Conservation (phyloP, 2,888 invertebrate species). For the Lymantria dispar region DNA sequence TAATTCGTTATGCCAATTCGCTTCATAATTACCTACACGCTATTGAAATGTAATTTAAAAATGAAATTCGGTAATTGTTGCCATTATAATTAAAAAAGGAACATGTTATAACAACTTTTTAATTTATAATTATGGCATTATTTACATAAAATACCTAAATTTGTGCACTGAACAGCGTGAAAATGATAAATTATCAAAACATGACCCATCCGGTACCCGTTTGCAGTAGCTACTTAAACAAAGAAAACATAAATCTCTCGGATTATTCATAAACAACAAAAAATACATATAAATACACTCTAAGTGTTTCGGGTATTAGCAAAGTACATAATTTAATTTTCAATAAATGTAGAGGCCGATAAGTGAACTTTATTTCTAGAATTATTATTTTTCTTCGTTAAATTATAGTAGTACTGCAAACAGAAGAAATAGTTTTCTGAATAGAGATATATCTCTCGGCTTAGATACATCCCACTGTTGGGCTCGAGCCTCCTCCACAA, state of each 20-base stretch:
- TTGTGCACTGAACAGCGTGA: background rate
- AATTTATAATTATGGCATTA: background rate
- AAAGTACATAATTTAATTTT: background rate
- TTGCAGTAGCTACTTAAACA: background rate
- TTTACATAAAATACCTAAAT: background rate
- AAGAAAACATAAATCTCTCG: background rate
- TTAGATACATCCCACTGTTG: too few species aligned
- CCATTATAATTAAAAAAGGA: background rate
- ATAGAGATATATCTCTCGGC: too few species aligned
- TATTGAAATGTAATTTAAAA: background rate
- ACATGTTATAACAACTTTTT: background rate
- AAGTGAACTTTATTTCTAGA: too few species aligned
- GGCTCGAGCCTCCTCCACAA: too few species aligned
- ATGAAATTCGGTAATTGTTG: background rate
- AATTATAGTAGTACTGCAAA: too few species aligned
- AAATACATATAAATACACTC: background rate
- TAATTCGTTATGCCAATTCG: too few species aligned
- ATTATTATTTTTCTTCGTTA: too few species aligned
- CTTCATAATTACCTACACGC: too few species aligned
- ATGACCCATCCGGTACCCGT: slow-evolving; percentile 1
- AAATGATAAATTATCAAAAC: slow-evolving; percentile 4
- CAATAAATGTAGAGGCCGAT: too few species aligned
- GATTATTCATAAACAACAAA: background rate
- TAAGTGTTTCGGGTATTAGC: background rate
- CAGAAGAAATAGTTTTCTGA: too few species aligned